A percentile compares a stretch with the other conserved stretches of the same genome.
Evolutionary conservation across 2,888 invertebrate species (phyloP).

Genomic region (Conops quadrifasciatus): DNA sequence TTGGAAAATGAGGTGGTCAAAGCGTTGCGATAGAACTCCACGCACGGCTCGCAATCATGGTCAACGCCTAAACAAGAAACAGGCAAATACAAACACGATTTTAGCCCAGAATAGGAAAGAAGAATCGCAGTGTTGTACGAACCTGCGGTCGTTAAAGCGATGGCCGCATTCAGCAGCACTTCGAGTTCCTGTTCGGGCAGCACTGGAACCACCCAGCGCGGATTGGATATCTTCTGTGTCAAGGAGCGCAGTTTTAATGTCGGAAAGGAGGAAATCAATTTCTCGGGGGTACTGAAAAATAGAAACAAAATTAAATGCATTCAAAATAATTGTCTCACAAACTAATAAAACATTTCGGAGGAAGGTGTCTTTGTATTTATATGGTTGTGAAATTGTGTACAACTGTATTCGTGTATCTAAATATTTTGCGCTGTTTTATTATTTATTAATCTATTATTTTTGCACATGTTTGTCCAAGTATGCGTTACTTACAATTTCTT

Average conservation of each 20-base stretch:
- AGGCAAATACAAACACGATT: slow-evolving; percentile 30
- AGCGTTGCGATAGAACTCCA: slow-evolving; percentile 94
- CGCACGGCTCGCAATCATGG: slow-evolving; percentile 87
- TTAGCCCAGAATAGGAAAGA: slow-evolving; percentile 19
- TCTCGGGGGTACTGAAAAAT: slow-evolving; percentile 59
- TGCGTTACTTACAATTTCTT: no score
- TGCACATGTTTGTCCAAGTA: no score
- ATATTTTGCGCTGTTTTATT: no score
- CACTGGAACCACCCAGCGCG: slow-evolving; percentile 97
- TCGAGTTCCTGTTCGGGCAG: slow-evolving; percentile 96
- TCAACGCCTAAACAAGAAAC: slow-evolving; percentile 74
- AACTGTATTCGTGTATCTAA: no score
- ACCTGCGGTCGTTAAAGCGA: slow-evolving; percentile 87
- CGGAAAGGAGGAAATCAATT: slow-evolving; percentile 74
- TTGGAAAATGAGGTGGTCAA: slow-evolving; percentile 94
- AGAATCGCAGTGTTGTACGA: slow-evolving; percentile 35
- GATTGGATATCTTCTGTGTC: slow-evolving; percentile 95
- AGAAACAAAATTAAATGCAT: slow-evolving; percentile 35
- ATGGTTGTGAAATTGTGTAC: no score
- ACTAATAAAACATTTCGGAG: no score
- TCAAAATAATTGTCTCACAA: not conserved
- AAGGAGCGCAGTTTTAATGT: slow-evolving; percentile 84
- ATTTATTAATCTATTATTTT: no score
- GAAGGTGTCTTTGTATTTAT: no score
- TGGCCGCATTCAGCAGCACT: slow-evolving; percentile 87